Conservation (phyloP, 2,113 vertebrate species). For the Eudyptes chrysolophus region DNA sequence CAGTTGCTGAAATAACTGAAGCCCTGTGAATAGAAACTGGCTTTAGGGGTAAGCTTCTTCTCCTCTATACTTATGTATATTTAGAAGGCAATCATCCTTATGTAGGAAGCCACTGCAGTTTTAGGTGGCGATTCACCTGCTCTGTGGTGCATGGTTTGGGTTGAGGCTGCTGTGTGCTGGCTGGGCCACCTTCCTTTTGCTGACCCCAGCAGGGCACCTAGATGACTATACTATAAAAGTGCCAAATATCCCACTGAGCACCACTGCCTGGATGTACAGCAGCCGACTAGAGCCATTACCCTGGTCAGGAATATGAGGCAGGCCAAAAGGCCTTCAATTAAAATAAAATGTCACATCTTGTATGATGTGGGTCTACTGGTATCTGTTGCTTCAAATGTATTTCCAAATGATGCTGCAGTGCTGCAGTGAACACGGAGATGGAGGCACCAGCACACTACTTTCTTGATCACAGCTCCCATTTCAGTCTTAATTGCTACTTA, state of each 20-base stretch:
- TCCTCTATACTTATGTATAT: neutral
- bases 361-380: neutral
- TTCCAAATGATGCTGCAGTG: neutral
- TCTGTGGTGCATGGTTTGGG: neutral
- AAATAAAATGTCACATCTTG: neutral
- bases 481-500: slow-evolving; percentile 11
- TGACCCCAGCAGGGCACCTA: neutral
- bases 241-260: neutral
- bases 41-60: neutral
- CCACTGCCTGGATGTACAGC: neutral
- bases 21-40: neutral
- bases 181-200: neutral
- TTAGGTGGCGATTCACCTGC: neutral
- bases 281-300: neutral
- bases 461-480: neutral
- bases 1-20: neutral
- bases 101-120: neutral
- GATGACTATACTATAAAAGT: neutral
- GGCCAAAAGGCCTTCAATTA: neutral
- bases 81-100: neutral
- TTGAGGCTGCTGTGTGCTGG: neutral
- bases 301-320: neutral
- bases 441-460: neutral
- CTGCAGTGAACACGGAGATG: neutral
- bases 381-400: neutral